Conservation (phyloP, 2,797 vertebrate genomes). For the Lutjanus campechanus region DNA sequence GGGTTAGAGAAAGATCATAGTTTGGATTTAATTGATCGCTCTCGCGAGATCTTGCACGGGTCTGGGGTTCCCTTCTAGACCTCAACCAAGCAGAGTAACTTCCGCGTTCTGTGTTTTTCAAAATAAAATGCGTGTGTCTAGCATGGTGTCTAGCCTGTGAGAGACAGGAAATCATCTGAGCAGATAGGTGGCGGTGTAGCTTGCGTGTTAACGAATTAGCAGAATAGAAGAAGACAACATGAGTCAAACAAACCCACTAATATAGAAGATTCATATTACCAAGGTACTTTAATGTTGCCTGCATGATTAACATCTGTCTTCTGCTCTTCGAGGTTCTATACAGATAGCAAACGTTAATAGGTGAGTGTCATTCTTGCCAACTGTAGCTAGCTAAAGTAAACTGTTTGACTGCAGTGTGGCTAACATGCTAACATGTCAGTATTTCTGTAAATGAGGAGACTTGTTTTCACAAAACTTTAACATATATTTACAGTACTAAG, state of each 20-base stretch:
- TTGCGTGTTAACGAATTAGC: neutral
- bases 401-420: no score
- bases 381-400: neutral
- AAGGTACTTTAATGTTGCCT: fast-evolving
- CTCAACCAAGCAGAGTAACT: conserved; percentile 26
- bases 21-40: no score
- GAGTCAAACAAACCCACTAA: neutral
- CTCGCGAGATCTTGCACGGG: no score
- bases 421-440: conserved; percentile 46
- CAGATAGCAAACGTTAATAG: neutral
- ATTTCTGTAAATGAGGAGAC: neutral
- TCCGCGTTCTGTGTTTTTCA: conserved; percentile 66
- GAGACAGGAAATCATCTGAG: neutral
- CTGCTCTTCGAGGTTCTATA: neutral
- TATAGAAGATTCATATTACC: neutral
- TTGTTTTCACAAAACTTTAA: neutral
- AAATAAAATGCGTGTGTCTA: conserved; percentile 67
- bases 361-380: conserved; percentile 41
- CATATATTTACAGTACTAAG: neutral
- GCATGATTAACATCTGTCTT: fast-evolving
- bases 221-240: conserved; percentile 26
- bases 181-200: conserved; percentile 43
- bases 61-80: no score
- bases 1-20: no score
- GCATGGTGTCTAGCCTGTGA: no score